These are phyloP conservation scores for Coccyzus lansbergi DNA, from an alignment of 2,797 vertebrate species.

Conservation along the genomic window DNA sequence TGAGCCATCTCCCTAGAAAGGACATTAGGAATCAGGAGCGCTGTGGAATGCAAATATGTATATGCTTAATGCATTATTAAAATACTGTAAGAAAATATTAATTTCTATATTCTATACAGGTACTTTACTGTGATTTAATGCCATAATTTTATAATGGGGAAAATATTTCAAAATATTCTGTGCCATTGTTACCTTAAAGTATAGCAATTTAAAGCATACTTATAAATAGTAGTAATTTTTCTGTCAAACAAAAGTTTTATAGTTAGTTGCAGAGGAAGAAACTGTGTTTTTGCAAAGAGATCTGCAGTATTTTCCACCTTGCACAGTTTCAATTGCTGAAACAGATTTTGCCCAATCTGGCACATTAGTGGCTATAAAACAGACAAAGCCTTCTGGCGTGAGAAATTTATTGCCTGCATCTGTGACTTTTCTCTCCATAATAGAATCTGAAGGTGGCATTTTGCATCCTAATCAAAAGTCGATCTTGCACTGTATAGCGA, in stretches of 20 bases:
- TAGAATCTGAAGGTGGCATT: constrained; percentile 19
- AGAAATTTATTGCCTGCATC: constrained; percentile 18
- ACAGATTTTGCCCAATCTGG: constrained; percentile 37
- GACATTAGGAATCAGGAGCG: neutral
- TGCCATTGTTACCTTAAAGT: neutral
- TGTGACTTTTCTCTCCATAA: neutral
- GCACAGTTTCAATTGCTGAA: neutral
- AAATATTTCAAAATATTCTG: neutral
- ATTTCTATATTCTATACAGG: neutral
- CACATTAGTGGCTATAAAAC: neutral
- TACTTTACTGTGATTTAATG: constrained; percentile 10
- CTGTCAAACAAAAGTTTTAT: constrained; percentile 34
- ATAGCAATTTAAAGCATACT: neutral
- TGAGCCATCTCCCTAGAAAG: neutral
- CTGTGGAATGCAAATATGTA: neutral
- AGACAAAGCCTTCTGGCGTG: constrained; percentile 20
- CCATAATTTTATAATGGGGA: neutral
- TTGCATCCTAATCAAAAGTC: neutral
- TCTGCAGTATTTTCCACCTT: constrained; percentile 20
- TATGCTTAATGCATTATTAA: neutral
- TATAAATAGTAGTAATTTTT: neutral
- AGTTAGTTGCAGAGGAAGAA: neutral
- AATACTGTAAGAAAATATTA: neutral
- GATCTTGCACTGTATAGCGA: neutral
- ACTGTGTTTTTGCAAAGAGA: neutral